Evolutionary conservation across 2,113 vertebrate species (phyloP).

Genomic region (Phyllopteryx taeniolatus): DNA sequence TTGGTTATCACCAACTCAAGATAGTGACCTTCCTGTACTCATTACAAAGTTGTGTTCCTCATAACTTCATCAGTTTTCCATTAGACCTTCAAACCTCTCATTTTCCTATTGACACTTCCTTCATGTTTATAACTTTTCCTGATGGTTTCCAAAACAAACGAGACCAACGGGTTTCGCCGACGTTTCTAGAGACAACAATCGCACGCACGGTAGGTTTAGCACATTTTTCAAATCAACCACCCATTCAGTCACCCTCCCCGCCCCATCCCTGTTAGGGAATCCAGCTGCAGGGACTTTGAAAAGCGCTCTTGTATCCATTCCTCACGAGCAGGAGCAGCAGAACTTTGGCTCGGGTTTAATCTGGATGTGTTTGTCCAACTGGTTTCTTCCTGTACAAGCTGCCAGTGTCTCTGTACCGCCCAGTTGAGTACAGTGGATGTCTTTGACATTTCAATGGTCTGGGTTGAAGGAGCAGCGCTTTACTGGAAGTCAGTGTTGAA

Average conservation of each 20-base stretch:
- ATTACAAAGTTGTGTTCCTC: background rate
- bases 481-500: conserved; percentile 24
- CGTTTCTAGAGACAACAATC: background rate
- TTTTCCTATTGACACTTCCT: background rate
- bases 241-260: background rate
- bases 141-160: conserved; percentile 6
- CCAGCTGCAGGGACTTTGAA: conserved; percentile 23
- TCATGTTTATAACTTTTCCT: background rate
- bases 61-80: background rate
- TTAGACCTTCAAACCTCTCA: too few relatives aligned
- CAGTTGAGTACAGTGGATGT: conserved; percentile 50
- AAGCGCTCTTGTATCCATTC: conserved; percentile 22
- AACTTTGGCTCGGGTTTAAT: conserved; percentile 47
- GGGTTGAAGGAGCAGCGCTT: conserved; percentile 58
- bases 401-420: conserved; percentile 41
- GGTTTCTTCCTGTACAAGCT: conserved; percentile 29
- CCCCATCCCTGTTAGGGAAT: background rate
- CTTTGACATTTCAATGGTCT: conserved; percentile 49
- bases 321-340: conserved; percentile 13
- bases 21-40: background rate
- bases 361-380: conserved; percentile 32
- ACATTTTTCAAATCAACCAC: conserved; percentile 2
- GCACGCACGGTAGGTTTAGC: background rate
- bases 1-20: background rate
- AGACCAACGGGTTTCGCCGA: conserved; percentile 2